Conservation (phyloP, 2,888 invertebrate genomes). For the Falcaria lacertinaria region DNA sequence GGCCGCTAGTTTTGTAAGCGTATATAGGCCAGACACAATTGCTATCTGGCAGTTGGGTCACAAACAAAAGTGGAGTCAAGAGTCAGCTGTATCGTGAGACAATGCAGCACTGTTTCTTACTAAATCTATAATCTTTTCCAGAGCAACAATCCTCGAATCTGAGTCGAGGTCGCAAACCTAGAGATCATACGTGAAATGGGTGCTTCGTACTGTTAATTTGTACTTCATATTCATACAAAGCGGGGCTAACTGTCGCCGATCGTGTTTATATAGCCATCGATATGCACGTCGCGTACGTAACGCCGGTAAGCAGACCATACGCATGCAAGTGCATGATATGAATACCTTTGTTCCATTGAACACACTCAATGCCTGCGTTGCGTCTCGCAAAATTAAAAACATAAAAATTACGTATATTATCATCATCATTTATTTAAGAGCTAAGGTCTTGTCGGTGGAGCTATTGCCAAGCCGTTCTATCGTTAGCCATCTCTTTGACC, state of each 20-base stretch:
- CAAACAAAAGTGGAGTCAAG: no score
- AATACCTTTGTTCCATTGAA: constrained; percentile 32
- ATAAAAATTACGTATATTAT: no score
- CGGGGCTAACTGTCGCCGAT: background rate
- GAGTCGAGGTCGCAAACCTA: constrained; percentile 22
- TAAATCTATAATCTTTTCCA: background rate
- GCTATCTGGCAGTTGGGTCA: no score
- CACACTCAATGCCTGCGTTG: constrained; percentile 10
- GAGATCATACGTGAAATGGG: constrained; percentile 14
- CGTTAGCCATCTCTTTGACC: no score
- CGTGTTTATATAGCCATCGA: constrained; percentile 24
- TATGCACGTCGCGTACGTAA: constrained; percentile 36
- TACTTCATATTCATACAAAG: constrained; percentile 30
- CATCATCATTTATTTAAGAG: no score
- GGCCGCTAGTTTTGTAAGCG: no score
- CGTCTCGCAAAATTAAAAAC: background rate
- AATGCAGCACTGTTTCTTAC: background rate
- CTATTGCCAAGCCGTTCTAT: no score
- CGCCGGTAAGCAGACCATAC: constrained; percentile 51
- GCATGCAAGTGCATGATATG: constrained; percentile 36
- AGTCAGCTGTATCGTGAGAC: no score
- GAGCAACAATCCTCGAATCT: constrained; percentile 13
- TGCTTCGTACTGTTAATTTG: constrained; percentile 30
- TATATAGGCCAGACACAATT: no score
- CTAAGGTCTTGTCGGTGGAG: no score